Base-by-base conservation (phyloP, 92 coral and sea anemone genomes). In the Parazoanthus darwini region DNA sequence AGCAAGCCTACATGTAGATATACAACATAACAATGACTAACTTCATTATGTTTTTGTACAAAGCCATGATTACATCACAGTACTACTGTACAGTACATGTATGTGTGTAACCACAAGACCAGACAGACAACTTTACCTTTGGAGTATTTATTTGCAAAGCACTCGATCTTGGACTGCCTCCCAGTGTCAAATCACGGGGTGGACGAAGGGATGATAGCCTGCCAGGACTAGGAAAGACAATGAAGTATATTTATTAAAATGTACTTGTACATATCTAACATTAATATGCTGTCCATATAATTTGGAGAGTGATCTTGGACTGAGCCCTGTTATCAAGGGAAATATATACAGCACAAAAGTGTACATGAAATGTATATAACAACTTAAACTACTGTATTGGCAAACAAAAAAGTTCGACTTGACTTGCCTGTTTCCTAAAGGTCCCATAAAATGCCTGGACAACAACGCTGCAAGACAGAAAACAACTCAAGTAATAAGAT, bases 161-260 rank as follows among this genome's bases (percentile, higher is more conserved):
- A 46, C 77, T n/a, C 0, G 87, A 75, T 43, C 77, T 70, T 3
- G 87, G 78, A 74, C 66, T 83, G 16, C 65, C 76, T n/a, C 86
- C 86, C 25, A 83, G 25, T 33, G 86, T 83, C n/a, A 83, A 50
- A 44, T 83, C 86, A 3, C 86, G 86, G 10, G 87, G 87, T 39
- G 87, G 87, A 33, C 87, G 87, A 68, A 83, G 87, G 35, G 87
- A 83, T 43, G 87, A 70, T 15, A 83, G 50, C 63, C 87, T 83
- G 6, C 87, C 87, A 83, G 87, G 87, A 43, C 87, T 83, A 25
- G 4, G 10, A 36, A 63, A 20, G 76, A 66, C 4, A 54, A 46
- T 2, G 33, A n/a, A 79, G 39, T 74, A 16, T 63, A 63, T 0
- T 11, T 54, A 39, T 0, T 39, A 39, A 48, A 48, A 48, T 48